These are phyloP conservation scores for Pocillopora verrucosa DNA, from an alignment of 64 coral and sea anemone genomes.

Conservation along the genomic window DNA sequence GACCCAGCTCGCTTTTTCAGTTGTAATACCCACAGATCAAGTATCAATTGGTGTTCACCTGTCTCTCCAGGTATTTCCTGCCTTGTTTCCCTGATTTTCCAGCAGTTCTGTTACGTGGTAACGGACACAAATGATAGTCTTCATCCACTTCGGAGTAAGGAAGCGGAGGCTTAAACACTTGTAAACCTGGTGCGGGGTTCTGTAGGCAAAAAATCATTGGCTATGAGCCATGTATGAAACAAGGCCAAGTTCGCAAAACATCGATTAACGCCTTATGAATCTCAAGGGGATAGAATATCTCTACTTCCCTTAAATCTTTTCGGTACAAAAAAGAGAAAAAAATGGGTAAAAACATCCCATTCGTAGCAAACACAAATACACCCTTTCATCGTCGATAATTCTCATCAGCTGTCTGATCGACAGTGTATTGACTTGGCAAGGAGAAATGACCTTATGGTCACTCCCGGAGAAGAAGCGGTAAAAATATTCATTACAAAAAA, in stretches of 20 bases:
- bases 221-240: neutral
- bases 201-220: neutral
- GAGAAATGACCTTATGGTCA: no score
- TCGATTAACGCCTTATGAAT: neutral
- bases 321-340: no score
- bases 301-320: no score
- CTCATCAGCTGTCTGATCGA: no score
- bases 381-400: no score
- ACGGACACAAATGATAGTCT: conserved; percentile 90
- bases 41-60: conserved; percentile 38
- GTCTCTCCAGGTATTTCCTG: conserved; percentile 91
- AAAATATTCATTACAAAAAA: no score
- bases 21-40: neutral
- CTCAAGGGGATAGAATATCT: no score
- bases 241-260: neutral
- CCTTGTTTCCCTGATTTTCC: conserved; percentile 60
- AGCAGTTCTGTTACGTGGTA: conserved; percentile 77
- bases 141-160: conserved; percentile 92
- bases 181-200: conserved; percentile 91
- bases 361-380: no score
- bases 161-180: conserved; percentile 74
- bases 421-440: no score
- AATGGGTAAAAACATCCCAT: no score
- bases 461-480: no score
- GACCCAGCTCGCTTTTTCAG: no score